Evolutionary conservation across 2,797 vertebrate species (phyloP), one percentile per base, ranked within the genome.

Genomic region (Allobates femoralis): DNA sequence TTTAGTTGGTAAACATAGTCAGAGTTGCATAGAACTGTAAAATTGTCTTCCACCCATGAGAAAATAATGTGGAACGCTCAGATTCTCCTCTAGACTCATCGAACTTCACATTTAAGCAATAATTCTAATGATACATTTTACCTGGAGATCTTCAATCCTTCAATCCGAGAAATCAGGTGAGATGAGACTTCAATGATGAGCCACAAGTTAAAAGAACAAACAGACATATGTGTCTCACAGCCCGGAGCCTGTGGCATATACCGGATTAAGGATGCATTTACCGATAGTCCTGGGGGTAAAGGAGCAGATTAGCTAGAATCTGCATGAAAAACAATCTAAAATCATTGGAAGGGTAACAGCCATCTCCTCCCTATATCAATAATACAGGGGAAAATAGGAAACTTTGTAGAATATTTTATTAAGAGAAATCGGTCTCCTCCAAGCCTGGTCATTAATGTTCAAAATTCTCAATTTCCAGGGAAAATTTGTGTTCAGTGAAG

Each of bases 211-310:
- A 50, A 23, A 26, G n/a, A 51, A 19, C 12, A 32, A 12, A 15
- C 50, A 74, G 15, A n/a, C 16, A 55, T 50, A 16, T 51, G 50
- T 75, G 16, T 16, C 1, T 46, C 41, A 8, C 53, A 71, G 19
- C 67, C 67, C 46, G 41, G 21, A 46, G 67, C 23, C 37, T n/a
- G 2, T n/a, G 21, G 16, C n/a, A 46, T 19, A 18, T 64, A 32
- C 78, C 58, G 78, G 78, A 64, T 80, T 80, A 28, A 80, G 50
- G 78, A 80, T 80, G 56, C 26, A 41, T 46, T 41, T 18, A 34
- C 56, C 18, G 50, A 64, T n/a, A 80, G 56, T n/a, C 56, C 78
- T 62, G 19, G 30, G 50, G 78, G 78, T 7, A 37, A 3, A 64
- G 16, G 55, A 1, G 46, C 32, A 62, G 15, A 8, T 53, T 30